Conservation (phyloP, 1,140 invertebrate genomes). For the Phthorimaea operculella region DNA sequence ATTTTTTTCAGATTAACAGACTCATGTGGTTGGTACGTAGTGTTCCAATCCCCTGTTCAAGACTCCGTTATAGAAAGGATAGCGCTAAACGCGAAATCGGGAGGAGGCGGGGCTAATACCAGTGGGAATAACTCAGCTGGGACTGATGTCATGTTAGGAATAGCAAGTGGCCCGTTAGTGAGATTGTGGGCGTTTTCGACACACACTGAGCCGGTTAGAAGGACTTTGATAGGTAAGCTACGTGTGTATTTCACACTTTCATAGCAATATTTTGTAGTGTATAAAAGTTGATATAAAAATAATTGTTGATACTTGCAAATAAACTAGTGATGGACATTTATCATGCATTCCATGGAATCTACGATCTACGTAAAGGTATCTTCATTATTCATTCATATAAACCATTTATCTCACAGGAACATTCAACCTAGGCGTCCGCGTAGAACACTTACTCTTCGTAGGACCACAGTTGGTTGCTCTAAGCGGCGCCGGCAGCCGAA, state of each 20-base stretch:
- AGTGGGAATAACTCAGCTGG: slow-evolving; percentile 45
- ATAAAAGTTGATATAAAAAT: too few relatives aligned
- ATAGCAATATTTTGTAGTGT: too few relatives aligned
- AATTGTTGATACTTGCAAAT: too few relatives aligned
- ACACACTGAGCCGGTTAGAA: slow-evolving; percentile 58
- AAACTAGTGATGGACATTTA: too few relatives aligned
- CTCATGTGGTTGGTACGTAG: slow-evolving; percentile 94
- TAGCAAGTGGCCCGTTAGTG: slow-evolving; percentile 87
- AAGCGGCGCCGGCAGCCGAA: slow-evolving; percentile 72
- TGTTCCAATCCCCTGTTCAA: slow-evolving; percentile 93
- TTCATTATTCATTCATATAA: too few relatives aligned
- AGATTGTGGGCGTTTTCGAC: slow-evolving; percentile 88
- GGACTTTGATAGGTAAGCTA: slow-evolving; percentile 54
- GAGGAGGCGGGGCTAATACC: slow-evolving; percentile 68
- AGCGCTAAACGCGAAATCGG: slow-evolving; percentile 94
- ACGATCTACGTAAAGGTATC: too few relatives aligned
- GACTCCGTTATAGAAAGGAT: slow-evolving; percentile 91
- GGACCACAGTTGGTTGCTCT: slow-evolving; percentile 96
- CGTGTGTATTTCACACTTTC: too few relatives aligned
- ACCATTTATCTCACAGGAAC: too few relatives aligned
- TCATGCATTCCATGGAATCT: too few relatives aligned
- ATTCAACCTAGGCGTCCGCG: slow-evolving; percentile 91
- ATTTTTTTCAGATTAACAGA: slow-evolving; percentile 83
- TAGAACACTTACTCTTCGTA: slow-evolving; percentile 97
- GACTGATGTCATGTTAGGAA: slow-evolving; percentile 67